Percentiles rank a stretch among this genome's conserved stretches.
phyloP scores from a whole-genome alignment of 2,113 vertebrate species.

The Bettongia penicillata region DNA sequence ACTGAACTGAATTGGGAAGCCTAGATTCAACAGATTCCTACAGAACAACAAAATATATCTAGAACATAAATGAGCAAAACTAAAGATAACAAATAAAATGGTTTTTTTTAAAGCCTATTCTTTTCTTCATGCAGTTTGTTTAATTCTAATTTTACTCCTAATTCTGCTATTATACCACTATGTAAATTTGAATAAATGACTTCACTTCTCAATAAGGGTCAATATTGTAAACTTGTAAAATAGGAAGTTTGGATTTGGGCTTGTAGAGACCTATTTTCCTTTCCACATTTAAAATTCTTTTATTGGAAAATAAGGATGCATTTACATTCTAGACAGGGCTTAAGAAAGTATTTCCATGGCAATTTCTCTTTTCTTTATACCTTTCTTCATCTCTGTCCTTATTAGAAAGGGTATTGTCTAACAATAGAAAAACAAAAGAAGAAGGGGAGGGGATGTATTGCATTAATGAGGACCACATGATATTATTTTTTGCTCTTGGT shows the following conservation, averaged over 20 bases:
- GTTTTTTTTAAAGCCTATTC: not conserved
- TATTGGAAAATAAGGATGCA: not conserved
- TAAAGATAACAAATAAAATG: not conserved
- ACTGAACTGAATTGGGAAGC: not conserved
- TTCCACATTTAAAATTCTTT: not conserved
- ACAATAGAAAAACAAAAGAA: conserved; percentile 52
- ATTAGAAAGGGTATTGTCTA: not conserved
- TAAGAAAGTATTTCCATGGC: not conserved
- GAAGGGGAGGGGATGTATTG: not conserved
- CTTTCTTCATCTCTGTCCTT: conserved; percentile 34
- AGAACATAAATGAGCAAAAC: not conserved
- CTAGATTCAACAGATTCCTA: not conserved
- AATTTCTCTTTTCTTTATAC: not conserved
- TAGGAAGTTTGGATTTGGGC: too few species aligned
- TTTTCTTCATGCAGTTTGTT: not conserved
- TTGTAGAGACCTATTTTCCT: not conserved
- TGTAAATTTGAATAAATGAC: not conserved
- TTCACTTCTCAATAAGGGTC: not conserved
- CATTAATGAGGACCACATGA: conserved; percentile 8
- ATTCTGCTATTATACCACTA: too few species aligned
- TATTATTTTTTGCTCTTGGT: conserved; percentile 53
- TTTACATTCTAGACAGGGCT: not conserved
- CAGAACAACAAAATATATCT: not conserved
- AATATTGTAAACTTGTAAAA: not conserved
- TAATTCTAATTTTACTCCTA: not conserved